A percentile compares a stretch with the other conserved stretches of the same genome.
phyloP scores from a whole-genome alignment of 2,797 vertebrate genomes.

The Cossypha polioptera region DNA sequence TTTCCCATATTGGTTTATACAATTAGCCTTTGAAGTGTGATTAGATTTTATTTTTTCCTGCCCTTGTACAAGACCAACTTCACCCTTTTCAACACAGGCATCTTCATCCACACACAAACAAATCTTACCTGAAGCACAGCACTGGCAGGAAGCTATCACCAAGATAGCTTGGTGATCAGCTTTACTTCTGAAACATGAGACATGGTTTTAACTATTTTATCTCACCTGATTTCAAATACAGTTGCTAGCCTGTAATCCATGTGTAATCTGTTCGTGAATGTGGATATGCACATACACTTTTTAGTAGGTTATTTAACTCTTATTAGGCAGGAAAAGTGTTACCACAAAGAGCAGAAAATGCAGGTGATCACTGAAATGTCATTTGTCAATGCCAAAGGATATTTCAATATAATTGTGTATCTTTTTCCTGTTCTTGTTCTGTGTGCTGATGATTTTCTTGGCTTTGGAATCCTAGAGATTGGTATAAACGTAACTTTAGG shows the following conservation, averaged over 20 bases:
- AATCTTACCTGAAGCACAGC: not conserved
- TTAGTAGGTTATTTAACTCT: not conserved
- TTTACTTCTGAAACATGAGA: not conserved
- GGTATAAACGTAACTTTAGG: conserved; percentile 92
- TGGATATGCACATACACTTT: not conserved
- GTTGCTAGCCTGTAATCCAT: not conserved
- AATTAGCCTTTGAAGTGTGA: not conserved
- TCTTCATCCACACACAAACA: not conserved
- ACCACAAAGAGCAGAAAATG: not conserved
- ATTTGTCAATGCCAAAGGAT: not conserved
- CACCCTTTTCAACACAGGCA: not conserved
- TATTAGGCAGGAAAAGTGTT: not conserved
- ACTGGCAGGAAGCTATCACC: not conserved
- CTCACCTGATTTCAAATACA: not conserved
- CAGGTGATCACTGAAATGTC: not conserved
- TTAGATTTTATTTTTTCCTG: not conserved
- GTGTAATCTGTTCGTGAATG: not conserved
- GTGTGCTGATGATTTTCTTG: not conserved
- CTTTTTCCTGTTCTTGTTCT: not conserved
- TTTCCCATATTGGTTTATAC: not conserved
- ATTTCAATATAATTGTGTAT: not conserved
- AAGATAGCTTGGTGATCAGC: not conserved
- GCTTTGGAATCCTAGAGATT: conserved; percentile 80
- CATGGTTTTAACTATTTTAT: not conserved
- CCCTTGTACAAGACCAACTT: not conserved